Percentiles rank a stretch among this genome's conserved stretches.
Conservation (phyloP, 2,797 vertebrate species). For the Rhinoraja longicauda region DNA sequence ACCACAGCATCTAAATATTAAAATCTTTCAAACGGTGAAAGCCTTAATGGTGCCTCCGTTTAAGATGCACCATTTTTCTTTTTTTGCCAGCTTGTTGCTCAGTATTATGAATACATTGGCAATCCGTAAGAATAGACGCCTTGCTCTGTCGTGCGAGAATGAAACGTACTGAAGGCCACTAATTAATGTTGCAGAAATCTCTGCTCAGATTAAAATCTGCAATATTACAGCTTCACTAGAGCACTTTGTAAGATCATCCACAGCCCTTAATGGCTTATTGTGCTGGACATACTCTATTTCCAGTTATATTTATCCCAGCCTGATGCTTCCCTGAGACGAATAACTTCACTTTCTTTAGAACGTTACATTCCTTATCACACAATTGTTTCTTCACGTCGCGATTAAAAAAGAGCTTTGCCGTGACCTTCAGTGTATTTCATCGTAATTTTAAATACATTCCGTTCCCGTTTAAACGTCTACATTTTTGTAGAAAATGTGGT, state of each 20-base stretch:
- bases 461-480: slow-evolving; percentile 37
- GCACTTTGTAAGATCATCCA: background rate
- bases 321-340: background rate
- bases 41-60: background rate
- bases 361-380: background rate
- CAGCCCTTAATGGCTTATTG: background rate
- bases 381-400: background rate
- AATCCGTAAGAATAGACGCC: background rate
- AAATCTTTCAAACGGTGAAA: background rate
- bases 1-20: background rate
- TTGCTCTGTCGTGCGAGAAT: background rate
- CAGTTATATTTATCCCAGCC: background rate
- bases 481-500: slow-evolving; percentile 44
- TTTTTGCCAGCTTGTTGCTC: background rate
- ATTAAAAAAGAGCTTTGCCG: background rate
- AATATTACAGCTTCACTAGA: background rate
- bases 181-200: background rate
- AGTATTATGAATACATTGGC: background rate
- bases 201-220: background rate
- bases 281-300: background rate
- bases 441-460: background rate
- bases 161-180: too few species aligned
- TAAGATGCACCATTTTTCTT: background rate
- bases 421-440: slow-evolving; percentile 31
- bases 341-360: background rate